Base-by-base conservation (phyloP, 2,797 vertebrate species). In the Danio jaintianensis region DNA sequence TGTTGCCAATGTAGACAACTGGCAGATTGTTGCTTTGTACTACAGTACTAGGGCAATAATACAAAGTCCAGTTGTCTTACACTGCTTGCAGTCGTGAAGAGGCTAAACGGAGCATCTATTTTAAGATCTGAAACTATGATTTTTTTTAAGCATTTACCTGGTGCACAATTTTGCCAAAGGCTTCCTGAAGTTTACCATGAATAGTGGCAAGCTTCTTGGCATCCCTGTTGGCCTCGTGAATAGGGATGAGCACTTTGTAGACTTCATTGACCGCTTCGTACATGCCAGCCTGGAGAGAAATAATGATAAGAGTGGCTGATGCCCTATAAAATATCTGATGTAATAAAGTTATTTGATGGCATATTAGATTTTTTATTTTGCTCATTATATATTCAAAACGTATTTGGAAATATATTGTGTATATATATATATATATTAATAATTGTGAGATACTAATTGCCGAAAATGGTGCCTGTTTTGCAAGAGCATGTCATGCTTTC, bases 121-220 rank as follows among this genome's bases (percentile, higher is more conserved):
- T 22, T 29, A 50, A n/a, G 16, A 20, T 42, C 3, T 64, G 42
- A 45, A 68, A 29, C 20, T 36, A 50, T 59, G 9, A 56, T 15
- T 29, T 20, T 20, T 9, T 10, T 67, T 43, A 18, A 81, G 75
- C 43, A 81, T 87, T 98, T 97, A 99, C 98, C 98, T 99, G 98
- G 86, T 98, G 97, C 71, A 99, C 97, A 74, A 99, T 98, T 95
- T 99, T 99, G 93, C 96, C 96, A 95, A 99, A 99, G 12, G 98
- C 98, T 91, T 99, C 97, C 88, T 99, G 98, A 62, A 99, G 98
- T 99, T 99, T 99, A 96, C 98, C 97, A 93, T 99, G 98, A 95
- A 99, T 98, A 84, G 96, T 94, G 80, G 97, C 96, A 10, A 99
- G 92, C 90, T 98, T 99, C 93, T 99, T 99, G 80, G 97, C 97